phyloP scores from a whole-genome alignment of 2,888 invertebrate species.

The Emesis furor region DNA sequence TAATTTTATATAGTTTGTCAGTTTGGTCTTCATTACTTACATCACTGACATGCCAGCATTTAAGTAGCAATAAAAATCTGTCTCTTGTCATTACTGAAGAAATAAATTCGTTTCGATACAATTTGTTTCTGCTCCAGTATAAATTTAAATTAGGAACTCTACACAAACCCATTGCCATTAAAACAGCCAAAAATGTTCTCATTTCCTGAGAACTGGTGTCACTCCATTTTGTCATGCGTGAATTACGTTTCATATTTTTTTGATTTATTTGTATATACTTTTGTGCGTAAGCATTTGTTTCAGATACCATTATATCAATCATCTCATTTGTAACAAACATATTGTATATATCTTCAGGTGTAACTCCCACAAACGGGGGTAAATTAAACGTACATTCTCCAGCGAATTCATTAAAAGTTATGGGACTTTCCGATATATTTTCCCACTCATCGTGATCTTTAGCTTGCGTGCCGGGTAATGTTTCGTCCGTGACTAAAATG shows the following conservation, averaged over 20 bases:
- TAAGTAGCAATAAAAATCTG: conserved; percentile 58
- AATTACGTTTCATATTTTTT: conserved; percentile 59
- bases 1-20: conserved; percentile 49
- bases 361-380: conserved; percentile 48
- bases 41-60: conserved; percentile 64
- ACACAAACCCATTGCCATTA: conserved; percentile 50
- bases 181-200: conserved; percentile 52
- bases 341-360: conserved; percentile 40
- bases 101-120: conserved; percentile 61
- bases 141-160: conserved; percentile 51
- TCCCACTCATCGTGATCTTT: conserved; percentile 66
- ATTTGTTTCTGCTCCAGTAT: conserved; percentile 53
- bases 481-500: conserved; percentile 35
- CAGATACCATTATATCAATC: conserved; percentile 40
- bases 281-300: conserved; percentile 63
- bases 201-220: conserved; percentile 51
- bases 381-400: conserved; percentile 57
- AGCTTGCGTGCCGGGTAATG: conserved; percentile 46
- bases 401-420: conserved; percentile 62
- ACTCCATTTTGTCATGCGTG: conserved; percentile 49
- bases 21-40: conserved; percentile 17
- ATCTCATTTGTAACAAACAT: conserved; percentile 61
- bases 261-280: conserved; percentile 48
- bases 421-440: conserved; percentile 55
- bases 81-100: conserved; percentile 53